Evolutionary conservation across 2,888 invertebrate genomes (phyloP), one percentile per base, ranked within the genome.

Genomic region (Cosmopolites sordidus): DNA sequence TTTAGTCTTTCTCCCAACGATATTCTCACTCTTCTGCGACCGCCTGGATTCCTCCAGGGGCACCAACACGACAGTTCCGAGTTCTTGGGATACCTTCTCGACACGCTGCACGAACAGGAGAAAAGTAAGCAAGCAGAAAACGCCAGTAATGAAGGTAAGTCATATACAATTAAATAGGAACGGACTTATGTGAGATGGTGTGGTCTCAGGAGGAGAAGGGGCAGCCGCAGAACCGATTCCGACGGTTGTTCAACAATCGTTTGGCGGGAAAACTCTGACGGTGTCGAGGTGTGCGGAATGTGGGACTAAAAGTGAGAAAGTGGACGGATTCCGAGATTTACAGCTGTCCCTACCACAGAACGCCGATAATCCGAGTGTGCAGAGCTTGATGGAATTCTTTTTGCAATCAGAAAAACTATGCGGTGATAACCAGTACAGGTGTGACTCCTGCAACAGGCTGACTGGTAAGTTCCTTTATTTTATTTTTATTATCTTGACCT

Each of bases 21-120:
- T 39, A 84, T 91, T 66, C 77, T 87, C 58, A 76, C 79, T 41
- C 80, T 82, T 1, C 83, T 89, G 1, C 79, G 86, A 60, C 91
- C 92, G 4, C 82, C 87, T 0, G 87, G 87, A 66, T 92, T 92
- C 70, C 78, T 82, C 27, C 78, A 79, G 4, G 86, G 90, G 12
- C 80, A 86, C 58, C 92, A 93, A 65, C 92, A 93, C 66, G 92
- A 92, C 65, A 91, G 92, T 72, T 90, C 90, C 0, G 92, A 92
- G 73, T 92, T 89, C 73, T 75, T 92, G 49, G 86, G 87, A 73
- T 88, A 78, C 74, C 67, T 88, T 8, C 75, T 88, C 63, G 86
- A 87, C 69, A 75, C 83, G 50, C 71, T 92, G 49, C 86, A 89
- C 58, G 89, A 90, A 58, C 87, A 89, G 64, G 85, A 86, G 64